These are phyloP conservation scores for Aptenodytes patagonicus DNA, from an alignment of 2,113 vertebrate species.

Conservation along the genomic window DNA sequence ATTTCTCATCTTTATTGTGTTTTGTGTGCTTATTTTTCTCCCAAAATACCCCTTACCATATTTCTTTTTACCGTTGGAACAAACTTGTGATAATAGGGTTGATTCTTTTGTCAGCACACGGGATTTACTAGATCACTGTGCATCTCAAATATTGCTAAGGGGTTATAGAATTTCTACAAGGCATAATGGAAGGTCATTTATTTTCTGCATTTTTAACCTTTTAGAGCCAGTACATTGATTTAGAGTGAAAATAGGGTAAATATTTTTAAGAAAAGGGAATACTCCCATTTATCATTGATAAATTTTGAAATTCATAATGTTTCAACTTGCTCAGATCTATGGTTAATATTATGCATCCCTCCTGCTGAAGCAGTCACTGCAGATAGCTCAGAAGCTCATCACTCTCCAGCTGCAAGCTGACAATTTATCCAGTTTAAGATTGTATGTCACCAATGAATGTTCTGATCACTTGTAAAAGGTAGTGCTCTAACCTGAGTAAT, in stretches of 20 bases:
- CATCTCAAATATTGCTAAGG: background rate
- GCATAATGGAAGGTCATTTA: background rate
- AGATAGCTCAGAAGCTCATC: background rate
- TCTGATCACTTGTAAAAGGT: background rate
- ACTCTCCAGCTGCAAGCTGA: background rate
- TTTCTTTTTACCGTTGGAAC: background rate
- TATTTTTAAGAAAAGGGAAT: background rate
- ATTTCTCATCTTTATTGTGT: background rate
- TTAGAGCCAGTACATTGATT: background rate
- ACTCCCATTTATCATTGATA: background rate
- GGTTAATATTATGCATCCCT: background rate
- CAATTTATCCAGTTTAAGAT: background rate
- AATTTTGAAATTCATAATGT: background rate
- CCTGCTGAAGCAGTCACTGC: background rate
- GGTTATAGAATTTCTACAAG: background rate
- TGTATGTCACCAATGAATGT: background rate
- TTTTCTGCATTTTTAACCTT: background rate
- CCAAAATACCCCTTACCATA: background rate
- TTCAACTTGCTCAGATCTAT: background rate
- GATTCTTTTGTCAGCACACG: background rate
- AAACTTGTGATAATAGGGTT: background rate
- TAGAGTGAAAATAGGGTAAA: background rate
- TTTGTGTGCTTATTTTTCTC: background rate
- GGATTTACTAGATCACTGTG: background rate
- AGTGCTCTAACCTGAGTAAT: background rate